Conservation (phyloP, 2,888 invertebrate genomes). For the Oligia latruncula region DNA sequence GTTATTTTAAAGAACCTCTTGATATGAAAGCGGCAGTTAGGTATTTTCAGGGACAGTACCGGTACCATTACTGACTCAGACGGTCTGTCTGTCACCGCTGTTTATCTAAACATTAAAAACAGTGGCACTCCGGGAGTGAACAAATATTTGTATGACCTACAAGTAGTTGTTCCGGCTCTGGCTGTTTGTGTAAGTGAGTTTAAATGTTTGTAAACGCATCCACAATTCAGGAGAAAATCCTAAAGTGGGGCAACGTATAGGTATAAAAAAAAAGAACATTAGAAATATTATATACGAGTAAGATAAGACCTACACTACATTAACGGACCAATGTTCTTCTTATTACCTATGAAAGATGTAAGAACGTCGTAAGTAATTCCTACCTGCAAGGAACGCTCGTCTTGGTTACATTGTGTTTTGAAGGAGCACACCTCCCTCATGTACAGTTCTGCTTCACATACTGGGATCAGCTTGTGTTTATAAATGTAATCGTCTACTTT, state of each 20-base stretch:
- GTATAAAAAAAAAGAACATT: too few relatives aligned
- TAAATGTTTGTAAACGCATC: too few relatives aligned
- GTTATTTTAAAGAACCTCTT: not conserved
- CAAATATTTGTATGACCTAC: too few relatives aligned
- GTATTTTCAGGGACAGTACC: not conserved
- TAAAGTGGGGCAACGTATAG: too few relatives aligned
- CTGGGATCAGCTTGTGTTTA: constrained; percentile 72
- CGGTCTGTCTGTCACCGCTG: not conserved
- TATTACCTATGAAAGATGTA: not conserved
- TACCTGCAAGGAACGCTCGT: constrained; percentile 78
- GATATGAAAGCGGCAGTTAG: not conserved
- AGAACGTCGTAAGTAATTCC: not conserved
- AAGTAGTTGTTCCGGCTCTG: too few relatives aligned
- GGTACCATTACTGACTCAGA: not conserved
- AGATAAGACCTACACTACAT: too few relatives aligned
- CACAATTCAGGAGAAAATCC: too few relatives aligned
- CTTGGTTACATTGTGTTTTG: constrained; percentile 66
- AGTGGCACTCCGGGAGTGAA: too few relatives aligned
- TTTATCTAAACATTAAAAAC: constrained; percentile 5
- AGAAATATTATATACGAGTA: too few relatives aligned
- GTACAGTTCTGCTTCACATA: constrained; percentile 71
- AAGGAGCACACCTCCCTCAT: constrained; percentile 73
- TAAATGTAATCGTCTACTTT: constrained; percentile 79
- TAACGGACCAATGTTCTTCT: too few relatives aligned
- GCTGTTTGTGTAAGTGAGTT: too few relatives aligned